Base-by-base conservation (phyloP, 2,113 vertebrate species). In the zebrafish (Danio rerio) region DNA sequence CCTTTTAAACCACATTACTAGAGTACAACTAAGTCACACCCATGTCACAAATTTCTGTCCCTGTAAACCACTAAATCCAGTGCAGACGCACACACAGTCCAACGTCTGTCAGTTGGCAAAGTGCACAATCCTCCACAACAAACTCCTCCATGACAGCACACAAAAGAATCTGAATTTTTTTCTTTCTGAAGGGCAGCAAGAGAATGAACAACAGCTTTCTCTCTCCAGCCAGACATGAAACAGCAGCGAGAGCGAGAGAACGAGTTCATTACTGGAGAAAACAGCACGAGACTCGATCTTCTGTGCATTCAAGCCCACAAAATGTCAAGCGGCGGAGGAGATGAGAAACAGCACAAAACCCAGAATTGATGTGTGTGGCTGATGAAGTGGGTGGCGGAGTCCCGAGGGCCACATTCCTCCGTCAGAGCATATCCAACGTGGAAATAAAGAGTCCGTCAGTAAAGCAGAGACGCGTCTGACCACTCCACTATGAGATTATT, bases 341-440 rank as follows among this genome's bases (percentile, higher is more conserved):
- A 69, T 42, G 31, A 31, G 31, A 31, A 31, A 31, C 31, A 31
- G 31, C 55, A 77, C 70, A 73, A 55, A 63, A 50, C 59, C 45
- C 59, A 7, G 59, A 78, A 78, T 63, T 78, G 75, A 78, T 63
- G 75, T 18, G 45, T 50, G 75, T 0, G 59, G 59, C 12, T 78
- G 11, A 63, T 77, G 74, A 63, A 78, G 59, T 78, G 75, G 75
- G 75, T 78, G 75, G 75, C 75, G 50, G 59, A 6, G 7, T 56
- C 71, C 12, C 72, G 49, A 65, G 73, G 62, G 63, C 72, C 71
- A 75, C 81, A 86, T 86, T 86, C 84, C 84, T 77, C 71, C 10
- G 8, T 49, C 62, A 53, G 81, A 63, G 16, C 18, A 55, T 50
- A 66, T 80, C 47, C 12, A 31, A 21, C 6, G 10, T 13, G 81